Percentiles rank a stretch among this genome's conserved stretches.
Evolutionary conservation across 2,797 vertebrate genomes (phyloP).

Genomic region (Brachymystax lenok): DNA sequence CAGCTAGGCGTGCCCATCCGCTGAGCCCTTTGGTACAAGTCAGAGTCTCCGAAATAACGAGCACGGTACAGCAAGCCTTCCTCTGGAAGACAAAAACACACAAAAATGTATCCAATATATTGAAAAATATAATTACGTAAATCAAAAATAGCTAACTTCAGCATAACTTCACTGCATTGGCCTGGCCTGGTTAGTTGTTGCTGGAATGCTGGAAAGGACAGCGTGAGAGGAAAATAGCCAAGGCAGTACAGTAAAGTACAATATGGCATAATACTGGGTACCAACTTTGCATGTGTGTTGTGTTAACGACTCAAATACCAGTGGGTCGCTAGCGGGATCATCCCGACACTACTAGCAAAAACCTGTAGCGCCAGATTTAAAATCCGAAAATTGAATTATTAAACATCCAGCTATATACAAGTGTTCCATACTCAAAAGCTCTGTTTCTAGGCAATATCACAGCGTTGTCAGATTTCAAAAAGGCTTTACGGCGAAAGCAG

Average conservation of each 20-base stretch:
- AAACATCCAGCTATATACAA: too few species aligned
- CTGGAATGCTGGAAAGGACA: neutral
- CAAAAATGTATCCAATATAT: neutral
- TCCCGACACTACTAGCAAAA: too few species aligned
- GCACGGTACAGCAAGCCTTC: constrained; percentile 96
- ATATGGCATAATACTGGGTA: neutral
- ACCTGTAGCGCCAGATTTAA: too few species aligned
- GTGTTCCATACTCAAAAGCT: too few species aligned
- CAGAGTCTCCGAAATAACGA: constrained; percentile 93
- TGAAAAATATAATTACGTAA: neutral
- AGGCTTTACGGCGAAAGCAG: too few species aligned
- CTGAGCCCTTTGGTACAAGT: constrained; percentile 93
- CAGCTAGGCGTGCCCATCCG: constrained; percentile 97
- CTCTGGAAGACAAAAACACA: constrained; percentile 76
- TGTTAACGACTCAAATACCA: too few species aligned
- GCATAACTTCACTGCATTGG: neutral
- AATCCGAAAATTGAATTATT: too few species aligned
- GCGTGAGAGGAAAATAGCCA: neutral
- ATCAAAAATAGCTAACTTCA: neutral
- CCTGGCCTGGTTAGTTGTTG: neutral
- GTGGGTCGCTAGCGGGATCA: too few species aligned
- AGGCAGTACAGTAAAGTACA: neutral
- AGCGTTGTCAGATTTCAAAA: too few species aligned
- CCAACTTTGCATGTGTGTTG: neutral
- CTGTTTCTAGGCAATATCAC: too few species aligned